Conservation (phyloP, 2,113 vertebrate species). For the Eurypyga helias region DNA sequence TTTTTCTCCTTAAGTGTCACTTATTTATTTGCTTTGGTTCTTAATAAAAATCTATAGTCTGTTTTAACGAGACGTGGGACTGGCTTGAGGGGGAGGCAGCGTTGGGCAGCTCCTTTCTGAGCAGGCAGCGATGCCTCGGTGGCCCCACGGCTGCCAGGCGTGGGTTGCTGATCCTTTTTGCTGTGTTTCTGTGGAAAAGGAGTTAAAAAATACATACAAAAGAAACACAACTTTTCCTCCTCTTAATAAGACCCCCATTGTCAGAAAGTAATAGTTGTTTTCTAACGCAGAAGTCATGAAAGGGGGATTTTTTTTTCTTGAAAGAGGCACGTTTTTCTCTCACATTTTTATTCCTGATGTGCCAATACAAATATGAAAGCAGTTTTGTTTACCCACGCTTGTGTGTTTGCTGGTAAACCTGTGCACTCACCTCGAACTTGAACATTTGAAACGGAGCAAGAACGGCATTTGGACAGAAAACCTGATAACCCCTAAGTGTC, state of each 20-base stretch:
- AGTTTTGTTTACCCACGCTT: not conserved
- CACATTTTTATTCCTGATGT: not conserved
- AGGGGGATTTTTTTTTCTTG: not conserved
- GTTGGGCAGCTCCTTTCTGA: not conserved
- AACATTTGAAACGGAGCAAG: not conserved
- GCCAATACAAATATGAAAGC: not conserved
- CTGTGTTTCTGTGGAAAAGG: not conserved
- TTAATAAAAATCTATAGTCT: not conserved
- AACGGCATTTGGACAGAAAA: not conserved
- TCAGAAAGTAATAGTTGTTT: not conserved
- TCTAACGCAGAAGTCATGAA: not conserved
- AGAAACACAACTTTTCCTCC: not conserved
- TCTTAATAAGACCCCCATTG: not conserved
- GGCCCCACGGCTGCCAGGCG: not conserved
- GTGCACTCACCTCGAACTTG: not conserved
- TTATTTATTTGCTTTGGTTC: slow-evolving; percentile 49
- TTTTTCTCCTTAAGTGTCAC: not conserved
- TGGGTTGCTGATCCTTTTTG: not conserved
- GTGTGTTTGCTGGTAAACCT: not conserved
- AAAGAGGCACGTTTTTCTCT: not conserved
- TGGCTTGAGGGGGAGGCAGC: not conserved
- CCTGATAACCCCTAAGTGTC: not conserved
- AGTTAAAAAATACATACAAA: not conserved
- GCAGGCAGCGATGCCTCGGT: not conserved
- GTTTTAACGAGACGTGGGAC: not conserved